Evolutionary conservation across 2,113 vertebrate genomes (phyloP).

Genomic region (Antennarius striatus): DNA sequence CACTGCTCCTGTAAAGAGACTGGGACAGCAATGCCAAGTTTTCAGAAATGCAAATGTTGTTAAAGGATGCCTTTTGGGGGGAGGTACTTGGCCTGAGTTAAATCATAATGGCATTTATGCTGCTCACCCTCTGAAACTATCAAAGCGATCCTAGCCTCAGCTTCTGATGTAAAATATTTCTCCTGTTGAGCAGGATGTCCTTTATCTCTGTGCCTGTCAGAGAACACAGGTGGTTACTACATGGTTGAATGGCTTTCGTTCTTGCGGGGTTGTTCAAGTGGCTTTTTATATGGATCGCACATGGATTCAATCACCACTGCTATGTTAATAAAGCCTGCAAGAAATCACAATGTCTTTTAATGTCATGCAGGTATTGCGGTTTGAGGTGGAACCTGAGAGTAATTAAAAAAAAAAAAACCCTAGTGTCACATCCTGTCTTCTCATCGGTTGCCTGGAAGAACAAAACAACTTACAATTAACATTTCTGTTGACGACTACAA

Average conservation of each 20-base stretch:
- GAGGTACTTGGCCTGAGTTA: constrained; percentile 41
- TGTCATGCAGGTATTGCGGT: constrained; percentile 12
- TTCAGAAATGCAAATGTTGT: constrained; percentile 51
- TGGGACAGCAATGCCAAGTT: constrained; percentile 31
- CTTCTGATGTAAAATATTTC: constrained; percentile 36
- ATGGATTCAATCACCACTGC: constrained; percentile 29
- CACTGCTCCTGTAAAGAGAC: constrained; percentile 13
- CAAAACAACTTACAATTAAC: constrained; percentile 56
- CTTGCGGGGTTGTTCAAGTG: constrained; percentile 19
- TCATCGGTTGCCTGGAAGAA: constrained; percentile 35
- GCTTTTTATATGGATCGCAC: constrained; percentile 23
- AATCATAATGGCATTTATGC: constrained; percentile 53
- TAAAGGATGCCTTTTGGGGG: constrained; percentile 36
- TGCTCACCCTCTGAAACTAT: constrained; percentile 20
- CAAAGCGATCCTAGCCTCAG: constrained; percentile 31
- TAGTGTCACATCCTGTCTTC: constrained; percentile 25
- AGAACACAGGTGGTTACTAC: constrained; percentile 10
- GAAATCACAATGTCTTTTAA: constrained; percentile 32
- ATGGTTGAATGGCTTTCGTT: constrained; percentile 6
- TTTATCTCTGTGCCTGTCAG: constrained; percentile 16
- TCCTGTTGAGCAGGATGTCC: constrained; percentile 20
- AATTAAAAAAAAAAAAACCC: constrained; percentile 17
- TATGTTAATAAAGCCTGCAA: constrained; percentile 33
- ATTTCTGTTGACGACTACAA: constrained; percentile 64
- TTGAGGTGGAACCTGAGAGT: constrained; percentile 27